Conservation (phyloP, 2,113 vertebrate genomes). For the Tauraco erythrolophus region DNA sequence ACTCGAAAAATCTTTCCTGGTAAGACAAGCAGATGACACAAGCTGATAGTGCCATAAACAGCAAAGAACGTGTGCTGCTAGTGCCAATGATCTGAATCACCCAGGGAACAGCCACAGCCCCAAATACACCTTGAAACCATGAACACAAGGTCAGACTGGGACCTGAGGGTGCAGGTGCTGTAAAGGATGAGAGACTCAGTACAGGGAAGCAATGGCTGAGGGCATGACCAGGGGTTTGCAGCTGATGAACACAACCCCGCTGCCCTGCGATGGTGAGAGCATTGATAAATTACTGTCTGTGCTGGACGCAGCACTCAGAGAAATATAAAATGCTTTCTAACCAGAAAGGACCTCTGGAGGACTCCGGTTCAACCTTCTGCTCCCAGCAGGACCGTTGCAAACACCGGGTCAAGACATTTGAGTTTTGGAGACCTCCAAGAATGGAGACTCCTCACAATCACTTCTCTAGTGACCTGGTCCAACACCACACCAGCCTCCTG, state of each 20-base stretch:
- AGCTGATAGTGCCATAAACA: background rate
- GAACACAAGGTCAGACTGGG: background rate
- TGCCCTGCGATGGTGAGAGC: background rate
- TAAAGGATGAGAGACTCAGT: fast-evolving
- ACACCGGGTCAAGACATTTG: background rate
- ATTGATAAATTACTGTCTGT: background rate
- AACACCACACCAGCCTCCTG: background rate
- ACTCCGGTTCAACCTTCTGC: background rate
- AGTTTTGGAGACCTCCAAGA: background rate
- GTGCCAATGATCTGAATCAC: conserved; percentile 44
- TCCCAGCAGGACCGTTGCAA: background rate
- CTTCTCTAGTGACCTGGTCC: background rate
- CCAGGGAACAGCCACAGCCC: background rate
- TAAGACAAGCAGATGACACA: conserved; percentile 48
- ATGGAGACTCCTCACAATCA: fast-evolving
- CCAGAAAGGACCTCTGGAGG: background rate
- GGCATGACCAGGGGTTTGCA: background rate
- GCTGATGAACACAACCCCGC: background rate
- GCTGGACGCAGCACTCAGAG: background rate
- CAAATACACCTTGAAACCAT: background rate
- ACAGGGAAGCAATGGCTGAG: background rate
- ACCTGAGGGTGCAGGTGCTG: background rate
- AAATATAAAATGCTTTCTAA: background rate
- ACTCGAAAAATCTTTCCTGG: conserved; percentile 48
- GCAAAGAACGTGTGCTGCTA: background rate